These are phyloP conservation scores for Phalanger gymnotis DNA, from an alignment of 2,797 vertebrate genomes.

Conservation along the genomic window DNA sequence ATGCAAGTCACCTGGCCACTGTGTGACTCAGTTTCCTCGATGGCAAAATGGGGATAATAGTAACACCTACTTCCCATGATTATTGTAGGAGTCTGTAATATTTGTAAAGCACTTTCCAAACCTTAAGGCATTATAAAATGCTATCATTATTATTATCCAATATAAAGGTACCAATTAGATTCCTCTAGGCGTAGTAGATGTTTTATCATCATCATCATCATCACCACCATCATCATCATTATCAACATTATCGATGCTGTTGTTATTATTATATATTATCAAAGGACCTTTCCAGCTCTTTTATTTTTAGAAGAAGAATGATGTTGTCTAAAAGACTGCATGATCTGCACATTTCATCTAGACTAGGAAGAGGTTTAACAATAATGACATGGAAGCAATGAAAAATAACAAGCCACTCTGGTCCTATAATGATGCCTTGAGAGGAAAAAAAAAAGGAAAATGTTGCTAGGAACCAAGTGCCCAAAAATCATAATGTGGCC, in stretches of 20 bases:
- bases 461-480: background rate
- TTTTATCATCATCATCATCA: background rate
- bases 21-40: background rate
- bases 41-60: background rate
- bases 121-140: background rate
- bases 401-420: background rate
- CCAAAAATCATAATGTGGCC: background rate
- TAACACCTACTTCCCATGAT: background rate
- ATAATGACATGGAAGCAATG: background rate
- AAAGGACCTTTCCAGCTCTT: background rate
- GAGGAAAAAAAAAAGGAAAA: constrained; percentile 29
- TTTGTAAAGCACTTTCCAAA: background rate
- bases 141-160: background rate
- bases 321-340: background rate
- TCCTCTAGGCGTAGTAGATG: background rate
- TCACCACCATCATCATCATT: too few relatives aligned
- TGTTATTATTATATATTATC: background rate
- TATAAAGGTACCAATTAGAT: background rate
- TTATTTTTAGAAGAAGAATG: background rate
- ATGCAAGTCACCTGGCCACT: background rate
- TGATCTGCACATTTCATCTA: background rate
- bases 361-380: background rate
- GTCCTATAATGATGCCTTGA: background rate
- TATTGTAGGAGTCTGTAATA: background rate
- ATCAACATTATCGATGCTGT: background rate